Evolutionary conservation across 2,888 invertebrate species (phyloP), one percentile per base, ranked within the genome.

Genomic region (Spodoptera littoralis): DNA sequence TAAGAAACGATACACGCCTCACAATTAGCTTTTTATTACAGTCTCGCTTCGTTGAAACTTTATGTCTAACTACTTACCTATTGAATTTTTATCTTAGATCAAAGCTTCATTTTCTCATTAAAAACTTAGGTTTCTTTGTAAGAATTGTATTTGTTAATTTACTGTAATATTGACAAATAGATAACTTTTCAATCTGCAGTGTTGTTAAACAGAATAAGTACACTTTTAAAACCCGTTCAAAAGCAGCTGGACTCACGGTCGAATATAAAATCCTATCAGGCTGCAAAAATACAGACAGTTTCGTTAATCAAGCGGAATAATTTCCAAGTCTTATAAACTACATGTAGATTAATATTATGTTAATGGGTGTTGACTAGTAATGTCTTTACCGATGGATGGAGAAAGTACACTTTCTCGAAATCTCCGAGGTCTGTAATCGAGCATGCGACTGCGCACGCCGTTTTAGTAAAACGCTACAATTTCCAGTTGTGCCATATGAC

Each of bases 371-470:
- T 66, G 63, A 68, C 56, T 59, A 64, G 65, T 65, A 70, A 78
- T 65, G 69, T 73, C 65, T 79, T 69, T 73, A 79, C 75, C 73
- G 75, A 73, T 66, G 78, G 73, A 79, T 81, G 80, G 90, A 88
- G 92, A 92, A 92, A 92, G 92, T 90, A 63, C 74, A 87, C 92
- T 92, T 92, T 92, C 93, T 88, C 89, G 82, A 81, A 82, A 84
- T 87, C 85, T 81, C 75, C 67, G 77, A 78, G 81, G 81, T 81
- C 82, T 80, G 78, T 79, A 87, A 80, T 84, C 76, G 76, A 81
- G 77, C 77, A 76, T 77, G 77, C 75, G 42, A 63, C 71, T 41
- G 52, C 52, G 43, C 69, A 78, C 53, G 73, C 60, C 53, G 48
- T 72, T 73, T 68, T 58, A 67, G 60, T 70, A 73, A 74, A 69